These are phyloP conservation scores for Hippoglossus stenolepis DNA, from an alignment of 2,113 vertebrate genomes.

Conservation along the genomic window DNA sequence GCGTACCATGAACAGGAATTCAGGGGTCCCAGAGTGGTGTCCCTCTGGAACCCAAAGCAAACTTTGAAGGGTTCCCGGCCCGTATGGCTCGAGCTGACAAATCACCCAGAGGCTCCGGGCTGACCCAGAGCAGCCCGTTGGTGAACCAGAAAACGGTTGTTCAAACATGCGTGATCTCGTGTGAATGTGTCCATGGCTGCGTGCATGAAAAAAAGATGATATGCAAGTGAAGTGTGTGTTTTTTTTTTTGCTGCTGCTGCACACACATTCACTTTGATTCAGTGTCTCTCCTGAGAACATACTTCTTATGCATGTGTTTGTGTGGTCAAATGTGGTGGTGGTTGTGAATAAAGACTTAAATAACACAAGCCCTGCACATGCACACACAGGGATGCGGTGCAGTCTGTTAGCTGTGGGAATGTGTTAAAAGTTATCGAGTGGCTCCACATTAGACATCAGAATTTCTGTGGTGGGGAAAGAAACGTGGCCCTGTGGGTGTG, in stretches of 20 bases:
- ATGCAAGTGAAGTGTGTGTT: conserved; percentile 10
- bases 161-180: conserved; percentile 55
- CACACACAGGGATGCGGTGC: conserved; percentile 1
- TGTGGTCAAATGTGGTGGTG: conserved; percentile 30
- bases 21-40: conserved; percentile 51
- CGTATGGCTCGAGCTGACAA: conserved; percentile 61
- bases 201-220: conserved; percentile 41
- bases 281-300: conserved; percentile 1
- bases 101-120: conserved; percentile 64
- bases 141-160: conserved; percentile 67
- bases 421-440: conserved; percentile 46
- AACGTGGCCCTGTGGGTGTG: conserved; percentile 5
- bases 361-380: conserved; percentile 27
- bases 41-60: conserved; percentile 69
- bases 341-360: conserved; percentile 31
- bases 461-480: conserved; percentile 62
- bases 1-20: conserved; percentile 63
- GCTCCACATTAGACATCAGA: conserved; percentile 58
- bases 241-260: not conserved
- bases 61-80: conserved; percentile 54
- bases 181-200: conserved; percentile 8
- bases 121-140: conserved; percentile 40
- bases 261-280: not conserved
- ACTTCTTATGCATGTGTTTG: conserved; percentile 11
- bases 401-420: conserved; percentile 16